Percentiles rank a stretch among this genome's conserved stretches.
Conservation (phyloP, 2,888 invertebrate genomes). For the Furcula furcula region DNA sequence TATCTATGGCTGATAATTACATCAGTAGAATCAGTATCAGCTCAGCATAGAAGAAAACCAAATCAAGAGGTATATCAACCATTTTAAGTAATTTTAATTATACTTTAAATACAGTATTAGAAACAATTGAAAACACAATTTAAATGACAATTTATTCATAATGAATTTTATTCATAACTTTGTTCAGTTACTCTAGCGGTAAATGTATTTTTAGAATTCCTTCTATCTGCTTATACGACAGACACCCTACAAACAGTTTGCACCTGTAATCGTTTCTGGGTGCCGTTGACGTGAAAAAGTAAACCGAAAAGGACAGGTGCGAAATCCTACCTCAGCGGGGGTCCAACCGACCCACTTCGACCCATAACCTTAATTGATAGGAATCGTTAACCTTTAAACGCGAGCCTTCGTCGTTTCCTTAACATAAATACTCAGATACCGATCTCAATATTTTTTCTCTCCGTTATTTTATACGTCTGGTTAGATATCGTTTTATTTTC, state of each 20-base stretch:
- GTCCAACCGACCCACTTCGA: conserved; percentile 59
- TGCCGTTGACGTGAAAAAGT: conserved; percentile 65
- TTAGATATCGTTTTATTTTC: conserved; percentile 73
- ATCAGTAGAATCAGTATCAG: too few relatives aligned
- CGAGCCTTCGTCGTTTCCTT: conserved; percentile 68
- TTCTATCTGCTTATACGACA: conserved; percentile 9
- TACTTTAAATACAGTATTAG: too few relatives aligned
- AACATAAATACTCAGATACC: conserved; percentile 76
- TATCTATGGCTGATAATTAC: too few relatives aligned
- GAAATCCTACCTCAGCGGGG: conserved; percentile 75
- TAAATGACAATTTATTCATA: too few relatives aligned
- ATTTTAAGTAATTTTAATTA: too few relatives aligned
- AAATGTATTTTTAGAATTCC: not conserved
- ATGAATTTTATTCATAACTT: too few relatives aligned
- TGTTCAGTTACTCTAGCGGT: too few relatives aligned
- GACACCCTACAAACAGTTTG: conserved; percentile 46
- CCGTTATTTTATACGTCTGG: conserved; percentile 69
- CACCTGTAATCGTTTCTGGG: conserved; percentile 68
- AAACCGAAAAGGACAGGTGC: conserved; percentile 67
- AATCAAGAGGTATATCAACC: too few relatives aligned
- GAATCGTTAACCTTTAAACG: conserved; percentile 80
- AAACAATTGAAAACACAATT: too few relatives aligned
- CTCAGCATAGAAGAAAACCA: too few relatives aligned
- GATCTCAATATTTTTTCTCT: conserved; percentile 67
- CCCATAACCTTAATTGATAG: conserved; percentile 81